Percentiles rank a stretch among this genome's conserved stretches.
phyloP scores from a whole-genome alignment of 1,140 invertebrate species.

The Macrostomum lignano region DNA sequence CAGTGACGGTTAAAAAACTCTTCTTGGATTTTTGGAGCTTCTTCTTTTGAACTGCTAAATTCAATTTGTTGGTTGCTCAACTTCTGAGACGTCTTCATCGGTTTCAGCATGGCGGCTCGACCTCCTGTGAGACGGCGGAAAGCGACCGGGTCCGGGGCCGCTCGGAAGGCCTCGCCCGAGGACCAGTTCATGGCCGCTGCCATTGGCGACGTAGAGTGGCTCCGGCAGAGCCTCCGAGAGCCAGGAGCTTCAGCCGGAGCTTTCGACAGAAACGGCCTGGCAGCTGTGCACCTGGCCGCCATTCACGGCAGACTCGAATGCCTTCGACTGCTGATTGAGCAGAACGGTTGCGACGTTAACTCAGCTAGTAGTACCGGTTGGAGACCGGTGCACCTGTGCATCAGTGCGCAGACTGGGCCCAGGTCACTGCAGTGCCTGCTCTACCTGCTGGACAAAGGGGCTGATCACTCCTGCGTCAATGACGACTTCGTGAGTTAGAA shows the following conservation, averaged over 20 bases:
- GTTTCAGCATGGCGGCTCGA: too few relatives aligned
- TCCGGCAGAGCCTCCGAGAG: conserved; percentile 21
- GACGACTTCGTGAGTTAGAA: not conserved
- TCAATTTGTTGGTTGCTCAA: too few relatives aligned
- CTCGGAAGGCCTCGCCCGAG: not conserved
- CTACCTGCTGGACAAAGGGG: conserved; percentile 20
- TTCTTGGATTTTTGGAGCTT: too few relatives aligned
- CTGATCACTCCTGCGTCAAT: conserved; percentile 12
- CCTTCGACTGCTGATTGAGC: conserved; percentile 22
- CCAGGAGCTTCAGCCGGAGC: conserved; percentile 9
- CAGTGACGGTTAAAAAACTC: too few relatives aligned
- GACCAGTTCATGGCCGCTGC: conserved; percentile 27
- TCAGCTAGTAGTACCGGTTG: conserved; percentile 21
- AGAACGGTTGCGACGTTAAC: conserved; percentile 21
- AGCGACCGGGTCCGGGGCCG: too few relatives aligned
- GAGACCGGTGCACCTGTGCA: conserved; percentile 21
- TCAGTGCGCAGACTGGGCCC: conserved; percentile 24
- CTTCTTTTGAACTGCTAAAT: too few relatives aligned
- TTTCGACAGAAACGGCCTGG: conserved; percentile 15
- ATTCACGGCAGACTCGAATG: conserved; percentile 25
- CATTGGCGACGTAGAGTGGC: conserved; percentile 25
- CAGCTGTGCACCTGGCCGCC: conserved; percentile 20
- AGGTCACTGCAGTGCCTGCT: conserved; percentile 16
- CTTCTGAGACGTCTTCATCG: too few relatives aligned
- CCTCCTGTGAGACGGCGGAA: too few relatives aligned